Percentiles rank a stretch among this genome's conserved stretches.
These are phyloP conservation scores for Agonum fuliginosum DNA, from an alignment of 2,888 invertebrate species.

Conservation along the genomic window DNA sequence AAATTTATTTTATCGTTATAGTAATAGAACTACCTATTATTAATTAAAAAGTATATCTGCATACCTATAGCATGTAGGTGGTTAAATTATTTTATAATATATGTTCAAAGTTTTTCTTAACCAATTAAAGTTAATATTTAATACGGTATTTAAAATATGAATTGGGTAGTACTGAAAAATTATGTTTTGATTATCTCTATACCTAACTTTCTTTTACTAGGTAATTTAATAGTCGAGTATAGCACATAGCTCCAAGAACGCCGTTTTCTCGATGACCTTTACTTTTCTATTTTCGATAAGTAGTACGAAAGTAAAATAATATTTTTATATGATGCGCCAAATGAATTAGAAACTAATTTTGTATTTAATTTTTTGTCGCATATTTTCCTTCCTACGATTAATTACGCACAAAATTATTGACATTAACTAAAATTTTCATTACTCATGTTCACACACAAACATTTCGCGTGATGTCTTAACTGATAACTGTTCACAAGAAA, in stretches of 20 bases:
- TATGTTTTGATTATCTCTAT: slow-evolving; percentile 14
- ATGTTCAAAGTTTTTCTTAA: background rate
- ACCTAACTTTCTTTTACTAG: slow-evolving; percentile 37
- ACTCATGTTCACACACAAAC: too few species aligned
- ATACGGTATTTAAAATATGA: slow-evolving; percentile 2
- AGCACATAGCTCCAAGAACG: background rate
- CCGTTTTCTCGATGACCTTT: slow-evolving; percentile 47
- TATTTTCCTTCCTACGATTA: background rate
- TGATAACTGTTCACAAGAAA: too few species aligned
- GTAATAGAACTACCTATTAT: too few species aligned
- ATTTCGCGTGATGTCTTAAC: too few species aligned
- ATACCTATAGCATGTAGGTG: background rate
- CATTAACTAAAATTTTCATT: background rate
- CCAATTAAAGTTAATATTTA: background rate
- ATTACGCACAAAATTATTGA: slow-evolving; percentile 16
- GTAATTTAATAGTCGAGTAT: slow-evolving; percentile 22
- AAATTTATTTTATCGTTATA: too few species aligned
- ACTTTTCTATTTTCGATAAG: slow-evolving; percentile 48
- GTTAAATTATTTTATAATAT: background rate
- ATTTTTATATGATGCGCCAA: slow-evolving; percentile 20
- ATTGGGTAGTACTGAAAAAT: background rate
- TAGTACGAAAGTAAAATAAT: slow-evolving; percentile 50
- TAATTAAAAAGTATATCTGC: background rate
- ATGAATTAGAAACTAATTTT: slow-evolving; percentile 34
- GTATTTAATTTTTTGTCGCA: slow-evolving; percentile 5